phyloP scores from a whole-genome alignment of 1,140 invertebrate genomes.

The Drosophila albomicans region DNA sequence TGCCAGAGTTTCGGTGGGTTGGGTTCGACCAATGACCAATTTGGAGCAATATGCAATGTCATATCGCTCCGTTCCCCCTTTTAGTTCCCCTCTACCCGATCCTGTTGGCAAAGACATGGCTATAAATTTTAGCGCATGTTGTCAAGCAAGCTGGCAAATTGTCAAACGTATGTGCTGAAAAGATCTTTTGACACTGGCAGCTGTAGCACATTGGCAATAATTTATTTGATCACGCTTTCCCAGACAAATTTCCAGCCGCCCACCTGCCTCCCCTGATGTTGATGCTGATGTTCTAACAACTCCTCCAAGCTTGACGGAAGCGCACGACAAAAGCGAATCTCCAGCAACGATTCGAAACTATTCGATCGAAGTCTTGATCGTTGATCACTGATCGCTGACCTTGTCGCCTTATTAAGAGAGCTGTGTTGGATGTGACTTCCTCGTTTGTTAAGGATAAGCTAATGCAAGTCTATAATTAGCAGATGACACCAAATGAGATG shows the following conservation, averaged over 20 bases:
- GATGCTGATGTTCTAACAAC: conserved; percentile 29
- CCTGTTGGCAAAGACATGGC: conserved; percentile 42
- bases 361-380: conserved; percentile 16
- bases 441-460: conserved; percentile 73
- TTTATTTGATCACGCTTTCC: conserved; percentile 53
- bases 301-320: conserved; percentile 65
- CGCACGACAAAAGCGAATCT: conserved; percentile 64
- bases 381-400: conserved; percentile 34
- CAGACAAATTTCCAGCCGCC: conserved; percentile 14
- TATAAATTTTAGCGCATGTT: conserved; percentile 67
- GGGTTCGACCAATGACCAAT: conserved; percentile 52
- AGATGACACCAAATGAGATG: conserved; percentile 25
- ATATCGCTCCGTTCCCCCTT: conserved; percentile 23
- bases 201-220: conserved; percentile 30
- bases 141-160: conserved; percentile 66
- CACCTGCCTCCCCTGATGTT: conserved; percentile 1
- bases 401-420: conserved; percentile 63
- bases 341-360: conserved; percentile 3
- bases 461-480: conserved; percentile 35
- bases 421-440: conserved; percentile 54
- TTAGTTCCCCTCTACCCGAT: background rate
- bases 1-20: conserved; percentile 32
- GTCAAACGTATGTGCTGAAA: conserved; percentile 63
- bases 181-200: conserved; percentile 72
- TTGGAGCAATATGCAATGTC: conserved; percentile 76